phyloP scores from a whole-genome alignment of 2,113 vertebrate species.

The Rhombomys opimus region DNA sequence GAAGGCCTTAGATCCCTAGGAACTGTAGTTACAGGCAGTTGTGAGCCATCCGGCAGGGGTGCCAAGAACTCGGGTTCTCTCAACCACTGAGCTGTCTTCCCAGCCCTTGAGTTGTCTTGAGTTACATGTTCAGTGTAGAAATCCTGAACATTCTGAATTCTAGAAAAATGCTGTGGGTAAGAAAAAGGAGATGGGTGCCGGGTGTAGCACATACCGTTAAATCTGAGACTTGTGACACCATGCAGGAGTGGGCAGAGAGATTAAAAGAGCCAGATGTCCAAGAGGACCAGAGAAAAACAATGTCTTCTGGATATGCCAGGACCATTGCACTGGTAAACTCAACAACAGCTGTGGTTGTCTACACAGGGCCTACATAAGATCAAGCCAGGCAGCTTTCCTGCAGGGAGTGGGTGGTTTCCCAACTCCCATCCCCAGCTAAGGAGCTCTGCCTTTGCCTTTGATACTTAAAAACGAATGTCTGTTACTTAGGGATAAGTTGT shows the following conservation, averaged over 20 bases:
- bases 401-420: no score
- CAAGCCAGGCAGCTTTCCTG: no score
- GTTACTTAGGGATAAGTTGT: background rate
- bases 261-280: no score
- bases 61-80: background rate
- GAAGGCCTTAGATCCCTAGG: background rate
- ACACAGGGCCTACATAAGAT: no score
- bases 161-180: slow-evolving; percentile 11
- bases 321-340: no score
- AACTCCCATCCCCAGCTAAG: no score
- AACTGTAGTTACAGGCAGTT: background rate
- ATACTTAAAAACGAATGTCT: slow-evolving; percentile 14
- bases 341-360: no score
- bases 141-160: background rate
- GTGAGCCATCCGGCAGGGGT: background rate
- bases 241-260: no score
- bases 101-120: background rate
- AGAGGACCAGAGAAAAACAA: no score
- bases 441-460: background rate
- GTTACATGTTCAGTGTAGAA: background rate
- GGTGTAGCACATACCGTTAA: background rate
- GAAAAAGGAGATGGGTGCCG: background rate
- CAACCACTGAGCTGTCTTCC: background rate
- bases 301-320: no score
- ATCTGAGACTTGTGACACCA: no score